Percentiles rank a stretch among this genome's conserved stretches.
Conservation (phyloP, 2,888 invertebrate species). For the Tanypteryx hageni region DNA sequence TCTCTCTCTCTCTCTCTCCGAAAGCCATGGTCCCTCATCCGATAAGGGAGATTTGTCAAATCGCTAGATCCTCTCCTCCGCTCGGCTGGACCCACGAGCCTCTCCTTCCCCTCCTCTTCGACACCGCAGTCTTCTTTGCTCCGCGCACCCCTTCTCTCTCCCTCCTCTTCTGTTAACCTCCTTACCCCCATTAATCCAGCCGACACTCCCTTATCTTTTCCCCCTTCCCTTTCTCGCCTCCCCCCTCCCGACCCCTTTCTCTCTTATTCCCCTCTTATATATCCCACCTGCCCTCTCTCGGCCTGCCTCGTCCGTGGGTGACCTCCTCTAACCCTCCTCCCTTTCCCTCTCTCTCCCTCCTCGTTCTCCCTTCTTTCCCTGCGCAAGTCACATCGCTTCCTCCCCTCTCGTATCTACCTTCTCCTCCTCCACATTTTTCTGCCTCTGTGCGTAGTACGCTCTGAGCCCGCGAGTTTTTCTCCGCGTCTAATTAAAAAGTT, state of each 20-base stretch:
- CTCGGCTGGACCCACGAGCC: neutral
- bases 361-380: neutral
- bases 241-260: neutral
- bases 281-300: slow-evolving; percentile 31
- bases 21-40: slow-evolving; percentile 8
- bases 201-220: slow-evolving; percentile 34
- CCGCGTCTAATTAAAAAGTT: too few relatives aligned
- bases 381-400: neutral
- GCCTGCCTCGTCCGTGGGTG: neutral
- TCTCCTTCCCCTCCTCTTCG: neutral
- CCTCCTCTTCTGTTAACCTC: neutral
- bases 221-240: neutral
- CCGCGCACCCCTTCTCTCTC: neutral
- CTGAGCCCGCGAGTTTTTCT: too few relatives aligned
- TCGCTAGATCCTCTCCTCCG: neutral
- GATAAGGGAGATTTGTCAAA: slow-evolving; percentile 49
- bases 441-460: too few relatives aligned
- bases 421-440: too few relatives aligned
- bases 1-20: neutral
- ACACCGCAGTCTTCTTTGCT: neutral
- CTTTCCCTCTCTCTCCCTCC: neutral
- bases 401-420: neutral
- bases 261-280: neutral
- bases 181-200: slow-evolving; percentile 56
- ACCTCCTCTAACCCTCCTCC: neutral